Evolutionary conservation across 2,113 vertebrate genomes (phyloP), one percentile per base, ranked within the genome.

Genomic region (Callipepla squamata): DNA sequence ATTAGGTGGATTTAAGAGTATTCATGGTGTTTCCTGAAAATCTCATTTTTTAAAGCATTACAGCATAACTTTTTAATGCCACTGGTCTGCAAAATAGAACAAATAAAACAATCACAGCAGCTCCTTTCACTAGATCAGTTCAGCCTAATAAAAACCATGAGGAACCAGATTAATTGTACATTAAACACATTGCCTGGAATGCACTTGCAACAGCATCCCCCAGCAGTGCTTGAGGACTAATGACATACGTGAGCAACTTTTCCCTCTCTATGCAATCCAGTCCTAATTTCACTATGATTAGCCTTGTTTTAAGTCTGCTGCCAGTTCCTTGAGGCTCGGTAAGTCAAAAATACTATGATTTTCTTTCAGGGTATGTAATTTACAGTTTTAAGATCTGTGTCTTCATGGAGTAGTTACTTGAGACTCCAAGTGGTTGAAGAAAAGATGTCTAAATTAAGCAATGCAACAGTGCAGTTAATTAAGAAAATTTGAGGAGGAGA

Each of bases 101-200:
- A 92, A 93, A 90, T 55, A 94, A 92, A 75, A 65, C 45, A 77
- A 51, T 61, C 13, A 4, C 42, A 75, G 7, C 36, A 59, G 2
- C 45, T 87, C 17, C 28, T 76, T 94, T 85, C 59, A 73, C 20
- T 47, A 74, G 36, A 82, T 74, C 79, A 87, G 74, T 48, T 94
- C 81, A 92, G 36, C n/a, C n/a, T 58, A 87, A 87, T 69, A 82
- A 90, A 95, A 79, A 51, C 45, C 59, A 40, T 0, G 6, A 90
- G 72, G n/a, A 94, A 85, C 32, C 85, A 87, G 78, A 89, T 73
- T 89, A 92, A 91, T 69, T 91, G 66, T 87, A 80, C 3, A 11
- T 77, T 91, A 85, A 91, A 67, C 42, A 47, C 42, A 17, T 42
- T 85, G 59, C 59, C 79, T 66, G 81, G 44, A 65, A 87, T 25